A percentile compares a stretch with the other conserved stretches of the same genome.
These are phyloP conservation scores for Drosophila nasuta DNA, from an alignment of 1,140 invertebrate genomes.

Conservation along the genomic window DNA sequence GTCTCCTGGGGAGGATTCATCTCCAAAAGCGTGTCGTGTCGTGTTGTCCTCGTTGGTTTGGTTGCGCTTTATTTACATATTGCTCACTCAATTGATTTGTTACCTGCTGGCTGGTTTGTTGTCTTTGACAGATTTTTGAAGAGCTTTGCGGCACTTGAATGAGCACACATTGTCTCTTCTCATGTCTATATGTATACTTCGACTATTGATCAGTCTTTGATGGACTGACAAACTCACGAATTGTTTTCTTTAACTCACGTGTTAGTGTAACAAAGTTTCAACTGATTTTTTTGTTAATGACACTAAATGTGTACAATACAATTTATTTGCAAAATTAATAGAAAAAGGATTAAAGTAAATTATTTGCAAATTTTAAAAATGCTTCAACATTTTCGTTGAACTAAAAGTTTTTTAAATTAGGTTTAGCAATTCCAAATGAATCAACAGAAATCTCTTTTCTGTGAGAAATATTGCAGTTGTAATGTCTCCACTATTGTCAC, in stretches of 20 bases:
- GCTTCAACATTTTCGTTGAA: too few species aligned
- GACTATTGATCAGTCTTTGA: neutral
- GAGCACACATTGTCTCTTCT: conserved; percentile 40
- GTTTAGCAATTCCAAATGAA: too few species aligned
- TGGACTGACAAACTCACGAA: neutral
- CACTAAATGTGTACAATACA: too few species aligned
- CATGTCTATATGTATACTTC: neutral
- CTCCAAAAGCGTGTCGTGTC: conserved; percentile 4
- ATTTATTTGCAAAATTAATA: too few species aligned
- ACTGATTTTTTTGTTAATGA: too few species aligned
- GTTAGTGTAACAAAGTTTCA: too few species aligned
- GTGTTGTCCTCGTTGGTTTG: neutral
- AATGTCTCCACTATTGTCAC: too few species aligned
- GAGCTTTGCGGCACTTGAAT: conserved; percentile 63
- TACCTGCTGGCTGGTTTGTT: conserved; percentile 69
- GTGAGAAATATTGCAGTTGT: too few species aligned
- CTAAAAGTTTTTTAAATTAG: too few species aligned
- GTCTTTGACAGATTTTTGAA: conserved; percentile 78
- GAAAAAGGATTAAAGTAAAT: too few species aligned
- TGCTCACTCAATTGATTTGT: conserved; percentile 82
- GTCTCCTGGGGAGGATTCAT: conserved; percentile 30
- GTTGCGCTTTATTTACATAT: conserved; percentile 78
- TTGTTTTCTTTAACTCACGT: neutral
- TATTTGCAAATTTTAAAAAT: too few species aligned
- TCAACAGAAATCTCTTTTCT: too few species aligned